phyloP scores from a whole-genome alignment of 2,888 invertebrate species.

The Lycocerus yunnanus region DNA sequence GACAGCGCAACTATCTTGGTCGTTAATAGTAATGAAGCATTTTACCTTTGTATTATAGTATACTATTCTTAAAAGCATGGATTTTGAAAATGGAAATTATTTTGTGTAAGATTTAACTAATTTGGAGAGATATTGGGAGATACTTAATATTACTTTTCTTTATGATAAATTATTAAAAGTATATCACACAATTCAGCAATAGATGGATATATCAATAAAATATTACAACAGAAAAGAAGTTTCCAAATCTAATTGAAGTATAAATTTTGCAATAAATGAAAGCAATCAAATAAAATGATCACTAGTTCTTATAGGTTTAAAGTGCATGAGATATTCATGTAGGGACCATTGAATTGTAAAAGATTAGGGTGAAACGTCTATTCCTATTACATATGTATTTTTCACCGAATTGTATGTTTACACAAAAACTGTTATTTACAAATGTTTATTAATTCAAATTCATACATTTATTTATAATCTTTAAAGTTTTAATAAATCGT shows the following conservation, averaged over 20 bases:
- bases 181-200: background rate
- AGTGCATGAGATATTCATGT: constrained; percentile 43
- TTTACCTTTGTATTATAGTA: too few species aligned
- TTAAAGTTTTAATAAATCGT: background rate
- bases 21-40: too few species aligned
- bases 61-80: too few species aligned
- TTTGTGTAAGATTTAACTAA: too few species aligned
- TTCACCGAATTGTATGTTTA: constrained; percentile 40
- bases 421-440: constrained; percentile 37
- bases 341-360: constrained; percentile 42
- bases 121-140: too few species aligned
- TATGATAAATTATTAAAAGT: background rate
- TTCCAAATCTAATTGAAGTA: background rate
- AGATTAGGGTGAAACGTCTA: constrained; percentile 40
- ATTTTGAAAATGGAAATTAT: too few species aligned
- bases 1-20: too few species aligned
- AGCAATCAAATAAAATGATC: constrained; percentile 36
- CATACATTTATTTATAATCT: background rate
- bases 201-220: background rate
- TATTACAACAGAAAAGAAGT: background rate
- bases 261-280: constrained; percentile 23
- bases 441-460: background rate
- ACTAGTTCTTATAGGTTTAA: constrained; percentile 29
- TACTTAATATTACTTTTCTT: background rate
- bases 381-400: constrained; percentile 42